Conservation (phyloP, 2,113 vertebrate species). For the Neotoma lepida region DNA sequence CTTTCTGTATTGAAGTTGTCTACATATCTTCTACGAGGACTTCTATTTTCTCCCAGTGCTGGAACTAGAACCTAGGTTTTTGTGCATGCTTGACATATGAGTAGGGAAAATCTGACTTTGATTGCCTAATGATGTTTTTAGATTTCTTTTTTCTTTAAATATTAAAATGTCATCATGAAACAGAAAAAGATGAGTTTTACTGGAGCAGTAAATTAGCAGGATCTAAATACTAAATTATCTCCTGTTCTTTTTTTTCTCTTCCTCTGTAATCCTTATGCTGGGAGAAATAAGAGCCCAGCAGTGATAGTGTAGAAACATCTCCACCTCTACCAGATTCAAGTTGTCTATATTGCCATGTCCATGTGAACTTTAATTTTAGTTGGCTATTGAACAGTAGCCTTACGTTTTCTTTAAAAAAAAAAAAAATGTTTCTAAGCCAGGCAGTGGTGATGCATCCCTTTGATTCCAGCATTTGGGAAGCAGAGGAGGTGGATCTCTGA, state of each 20-base stretch:
- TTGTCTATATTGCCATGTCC: neutral
- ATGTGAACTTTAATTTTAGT: neutral
- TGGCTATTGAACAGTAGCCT: neutral
- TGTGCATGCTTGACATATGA: neutral
- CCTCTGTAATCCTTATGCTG: neutral
- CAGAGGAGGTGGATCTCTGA: neutral
- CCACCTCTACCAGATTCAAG: neutral
- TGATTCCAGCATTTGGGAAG: neutral
- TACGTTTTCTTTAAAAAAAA: neutral
- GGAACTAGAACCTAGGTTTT: neutral
- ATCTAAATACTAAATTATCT: constrained; percentile 1
- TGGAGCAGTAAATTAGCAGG: constrained; percentile 18
- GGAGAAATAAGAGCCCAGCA: neutral
- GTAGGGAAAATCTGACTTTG: constrained; percentile 23
- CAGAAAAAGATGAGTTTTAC: constrained; percentile 46
- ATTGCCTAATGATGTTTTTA: neutral
- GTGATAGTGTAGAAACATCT: neutral
- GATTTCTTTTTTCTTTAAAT: neutral
- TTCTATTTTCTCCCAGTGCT: neutral
- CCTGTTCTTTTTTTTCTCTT: neutral
- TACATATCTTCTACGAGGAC: neutral
- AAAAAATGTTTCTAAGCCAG: neutral
- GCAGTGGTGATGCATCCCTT: neutral
- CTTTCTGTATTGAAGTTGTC: neutral
- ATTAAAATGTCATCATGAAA: constrained; percentile 7